phyloP scores from a whole-genome alignment of 1,140 invertebrate genomes.

The Berghia stephanieae region DNA sequence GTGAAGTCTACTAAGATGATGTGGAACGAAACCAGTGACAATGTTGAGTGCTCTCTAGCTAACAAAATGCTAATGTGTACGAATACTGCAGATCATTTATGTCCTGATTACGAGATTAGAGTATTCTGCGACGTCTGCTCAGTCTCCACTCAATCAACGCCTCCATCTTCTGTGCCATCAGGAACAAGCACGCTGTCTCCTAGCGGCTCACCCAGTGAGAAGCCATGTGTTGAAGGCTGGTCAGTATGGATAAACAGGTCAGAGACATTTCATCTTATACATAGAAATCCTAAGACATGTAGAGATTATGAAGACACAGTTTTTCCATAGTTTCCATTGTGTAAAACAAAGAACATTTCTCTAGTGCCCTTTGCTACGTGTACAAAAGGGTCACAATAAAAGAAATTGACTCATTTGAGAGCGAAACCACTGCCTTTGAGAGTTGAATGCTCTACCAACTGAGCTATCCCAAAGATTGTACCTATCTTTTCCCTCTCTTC shows the following conservation, averaged over 20 bases:
- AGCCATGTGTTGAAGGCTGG: conserved; percentile 23
- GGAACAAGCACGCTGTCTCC: neutral
- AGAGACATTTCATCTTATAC: neutral
- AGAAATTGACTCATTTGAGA: no score
- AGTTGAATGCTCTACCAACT: no score
- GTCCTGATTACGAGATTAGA: conserved; percentile 78
- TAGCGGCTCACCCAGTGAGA: neutral
- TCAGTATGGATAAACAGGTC: conserved; percentile 17
- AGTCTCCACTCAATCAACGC: conserved; percentile 1
- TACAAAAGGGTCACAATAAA: no score
- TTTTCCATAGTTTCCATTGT: no score
- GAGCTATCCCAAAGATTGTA: no score
- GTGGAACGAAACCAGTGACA: conserved; percentile 57
- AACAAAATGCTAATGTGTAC: conserved; percentile 75
- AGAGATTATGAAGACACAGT: neutral
- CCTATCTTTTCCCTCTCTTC: no score
- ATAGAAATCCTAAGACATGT: neutral
- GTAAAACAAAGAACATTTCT: no score
- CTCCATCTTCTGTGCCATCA: conserved; percentile 15
- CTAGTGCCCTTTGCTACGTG: no score
- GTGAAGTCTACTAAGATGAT: neutral
- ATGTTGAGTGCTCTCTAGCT: conserved; percentile 78
- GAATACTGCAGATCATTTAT: conserved; percentile 48
- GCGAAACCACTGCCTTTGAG: no score
- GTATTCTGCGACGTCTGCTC: conserved; percentile 72